phyloP scores from a whole-genome alignment of 2,888 invertebrate genomes.

The Drosophila borborema region DNA sequence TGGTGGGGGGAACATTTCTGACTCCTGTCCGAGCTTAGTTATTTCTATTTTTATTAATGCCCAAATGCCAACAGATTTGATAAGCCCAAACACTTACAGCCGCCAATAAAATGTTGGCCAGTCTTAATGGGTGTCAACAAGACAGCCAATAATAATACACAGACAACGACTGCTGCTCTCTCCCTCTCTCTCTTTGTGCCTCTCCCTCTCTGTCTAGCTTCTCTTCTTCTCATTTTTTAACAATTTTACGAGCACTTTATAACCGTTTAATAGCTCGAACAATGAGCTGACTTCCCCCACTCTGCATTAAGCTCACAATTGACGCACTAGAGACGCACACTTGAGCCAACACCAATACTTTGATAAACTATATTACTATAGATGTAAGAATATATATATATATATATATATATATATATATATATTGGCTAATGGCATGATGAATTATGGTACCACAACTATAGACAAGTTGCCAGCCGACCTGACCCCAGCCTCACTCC shows the following conservation, averaged over 20 bases:
- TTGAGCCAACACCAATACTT: slow-evolving; percentile 47
- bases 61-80: slow-evolving; percentile 67
- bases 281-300: slow-evolving; percentile 50
- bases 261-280: slow-evolving; percentile 76
- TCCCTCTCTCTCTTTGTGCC: neutral
- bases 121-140: slow-evolving; percentile 77
- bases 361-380: slow-evolving; percentile 51
- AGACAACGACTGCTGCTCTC: slow-evolving; percentile 18
- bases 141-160: slow-evolving; percentile 65
- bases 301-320: slow-evolving; percentile 34
- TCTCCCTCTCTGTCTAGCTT: slow-evolving; percentile 3
- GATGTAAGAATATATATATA: slow-evolving; percentile 2
- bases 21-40: slow-evolving; percentile 25
- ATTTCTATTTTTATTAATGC: slow-evolving; percentile 65
- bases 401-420: slow-evolving; percentile 11
- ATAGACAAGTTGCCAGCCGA: slow-evolving; percentile 43
- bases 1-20: neutral
- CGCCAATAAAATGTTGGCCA: slow-evolving; percentile 71
- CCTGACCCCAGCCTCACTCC: neutral
- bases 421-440: slow-evolving; percentile 73
- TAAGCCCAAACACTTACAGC: slow-evolving; percentile 73
- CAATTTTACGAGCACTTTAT: slow-evolving; percentile 76
- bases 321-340: slow-evolving; percentile 67
- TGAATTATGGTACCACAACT: slow-evolving; percentile 66
- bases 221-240: slow-evolving; percentile 42